A percentile compares a stretch with the other conserved stretches of the same genome.
Conservation (phyloP, 2,888 invertebrate genomes). For the Mimachlamys varia region DNA sequence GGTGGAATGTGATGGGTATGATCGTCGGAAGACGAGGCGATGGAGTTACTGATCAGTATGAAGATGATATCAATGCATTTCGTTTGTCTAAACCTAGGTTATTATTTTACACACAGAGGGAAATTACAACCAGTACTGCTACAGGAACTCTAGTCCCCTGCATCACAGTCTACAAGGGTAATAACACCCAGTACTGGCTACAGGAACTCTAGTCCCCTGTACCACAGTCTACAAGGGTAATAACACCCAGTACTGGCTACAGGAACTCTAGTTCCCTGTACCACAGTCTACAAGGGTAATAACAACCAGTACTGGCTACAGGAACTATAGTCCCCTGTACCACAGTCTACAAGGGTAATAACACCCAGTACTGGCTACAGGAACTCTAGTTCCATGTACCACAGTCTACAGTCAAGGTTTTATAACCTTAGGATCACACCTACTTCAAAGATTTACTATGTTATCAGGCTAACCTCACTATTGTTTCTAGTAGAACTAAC, state of each 20-base stretch:
- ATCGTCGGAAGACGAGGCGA: not conserved
- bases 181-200: not conserved
- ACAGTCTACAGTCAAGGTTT: too few species aligned
- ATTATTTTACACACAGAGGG: not conserved
- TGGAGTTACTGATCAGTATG: not conserved
- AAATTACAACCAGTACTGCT: not conserved
- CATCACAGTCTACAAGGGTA: not conserved
- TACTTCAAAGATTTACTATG: not conserved
- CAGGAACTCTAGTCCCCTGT: too few species aligned
- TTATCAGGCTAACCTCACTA: constrained; percentile 3
- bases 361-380: too few species aligned
- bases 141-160: not conserved
- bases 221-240: not conserved
- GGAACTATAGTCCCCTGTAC: too few species aligned
- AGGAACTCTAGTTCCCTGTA: too few species aligned
- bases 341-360: too few species aligned
- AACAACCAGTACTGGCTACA: not conserved
- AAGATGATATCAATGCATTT: constrained; percentile 20
- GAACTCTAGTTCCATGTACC: too few species aligned
- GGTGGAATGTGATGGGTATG: not conserved
- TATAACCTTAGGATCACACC: not conserved
- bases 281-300: too few species aligned
- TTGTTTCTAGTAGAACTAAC: not conserved
- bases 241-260: not conserved
- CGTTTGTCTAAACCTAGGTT: not conserved